Evolutionary conservation across 2,888 invertebrate species (phyloP).

Genomic region (Tipula unca): DNA sequence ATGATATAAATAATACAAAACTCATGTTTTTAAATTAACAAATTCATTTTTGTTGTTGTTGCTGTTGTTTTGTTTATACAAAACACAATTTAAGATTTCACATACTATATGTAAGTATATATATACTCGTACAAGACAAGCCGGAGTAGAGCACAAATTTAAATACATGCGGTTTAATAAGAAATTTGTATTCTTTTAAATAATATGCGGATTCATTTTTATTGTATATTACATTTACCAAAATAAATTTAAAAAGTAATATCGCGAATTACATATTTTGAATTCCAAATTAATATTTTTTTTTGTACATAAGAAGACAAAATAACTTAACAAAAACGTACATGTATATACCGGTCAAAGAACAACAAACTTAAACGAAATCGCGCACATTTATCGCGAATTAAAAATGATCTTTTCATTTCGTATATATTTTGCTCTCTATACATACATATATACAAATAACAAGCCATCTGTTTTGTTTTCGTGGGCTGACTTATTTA

Average conservation of each 20-base stretch:
- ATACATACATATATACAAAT: background rate
- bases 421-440: background rate
- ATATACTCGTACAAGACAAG: background rate
- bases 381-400: background rate
- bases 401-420: background rate
- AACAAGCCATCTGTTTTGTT: constrained; percentile 9
- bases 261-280: background rate
- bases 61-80: background rate
- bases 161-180: background rate
- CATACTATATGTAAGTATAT: no score
- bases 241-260: background rate
- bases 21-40: background rate
- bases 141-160: background rate
- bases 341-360: background rate
- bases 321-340: background rate
- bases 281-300: background rate
- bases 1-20: background rate
- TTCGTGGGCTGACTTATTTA: background rate
- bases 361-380: constrained; percentile 1
- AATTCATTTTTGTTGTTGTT: background rate
- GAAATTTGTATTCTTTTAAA: background rate
- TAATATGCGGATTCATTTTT: background rate
- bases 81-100: background rate
- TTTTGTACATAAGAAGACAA: background rate
- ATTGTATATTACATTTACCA: background rate